Base-by-base conservation (phyloP, 1,140 invertebrate genomes). In the Penaeus chinensis region DNA sequence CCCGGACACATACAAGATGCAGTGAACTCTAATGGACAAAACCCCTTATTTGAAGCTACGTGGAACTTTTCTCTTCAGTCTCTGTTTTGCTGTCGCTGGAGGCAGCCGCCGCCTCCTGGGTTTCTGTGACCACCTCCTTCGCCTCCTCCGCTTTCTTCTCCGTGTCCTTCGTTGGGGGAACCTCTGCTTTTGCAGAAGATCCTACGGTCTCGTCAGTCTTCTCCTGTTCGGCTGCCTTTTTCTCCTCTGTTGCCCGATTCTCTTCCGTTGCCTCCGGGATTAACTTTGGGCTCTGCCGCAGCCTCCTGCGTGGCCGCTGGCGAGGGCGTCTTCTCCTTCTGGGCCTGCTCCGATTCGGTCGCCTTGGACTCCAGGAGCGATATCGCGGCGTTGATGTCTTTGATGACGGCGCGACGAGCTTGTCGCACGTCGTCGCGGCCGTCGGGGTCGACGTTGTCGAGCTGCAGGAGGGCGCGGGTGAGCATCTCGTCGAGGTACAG, bases 401-500 rank as follows among this genome's bases (percentile, higher is more conserved):
- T 96, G 18, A 99, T 97, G 0, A 96, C 96, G 90, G 97, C 95
- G 92, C 96, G 97, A 27, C 98, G 93, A 0, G 96, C 96, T 84
- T 95, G 94, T 90, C 97, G 93, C 61, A 99, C 96, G 91, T 96
- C 95, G 47, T 98, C 96, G 91, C 96, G 95, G 2, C 97, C 97
- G 87, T 97, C 96, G 0, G 97, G 96, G 91, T 98, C 97, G 83
- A 99, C 96, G 90, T 96, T 95, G 92, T 99, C 98, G 85, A 99
- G 92, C 92, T 97, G 97, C 7, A 99, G 94, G 85, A 99, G 93
- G 91, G 97, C 96, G 69, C 97, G 94, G 2, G 97, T 99, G 22
- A 99, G 92, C 97, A 98, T 98, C 92, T 99, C 98, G 92, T 99
- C 98, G 69, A 99, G 92, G 92, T 95, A 98, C 54, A 96, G 93